phyloP scores from a whole-genome alignment of 2,797 vertebrate genomes.

The Typhlichthys subterraneus region DNA sequence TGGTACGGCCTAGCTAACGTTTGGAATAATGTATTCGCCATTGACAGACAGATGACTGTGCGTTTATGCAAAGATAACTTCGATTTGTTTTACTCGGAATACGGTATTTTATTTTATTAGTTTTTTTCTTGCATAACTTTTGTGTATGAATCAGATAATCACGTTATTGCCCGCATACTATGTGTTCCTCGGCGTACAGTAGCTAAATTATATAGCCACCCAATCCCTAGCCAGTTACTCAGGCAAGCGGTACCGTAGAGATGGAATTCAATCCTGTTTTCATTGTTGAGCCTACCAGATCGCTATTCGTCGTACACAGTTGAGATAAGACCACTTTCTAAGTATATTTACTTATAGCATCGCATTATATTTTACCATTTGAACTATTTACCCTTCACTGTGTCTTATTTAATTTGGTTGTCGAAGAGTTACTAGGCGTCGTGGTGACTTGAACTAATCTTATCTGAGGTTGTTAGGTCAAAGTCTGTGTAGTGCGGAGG shows the following conservation, averaged over 20 bases:
- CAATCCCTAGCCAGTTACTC: slow-evolving; percentile 73
- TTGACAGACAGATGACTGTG: slow-evolving; percentile 34
- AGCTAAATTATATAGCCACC: slow-evolving; percentile 39
- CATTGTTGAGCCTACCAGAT: slow-evolving; percentile 12
- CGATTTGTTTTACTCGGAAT: background rate
- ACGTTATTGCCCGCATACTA: background rate
- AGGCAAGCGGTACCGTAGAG: slow-evolving; percentile 23
- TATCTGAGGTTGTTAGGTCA: slow-evolving; percentile 52
- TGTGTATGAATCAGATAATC: background rate
- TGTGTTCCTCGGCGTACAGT: slow-evolving; percentile 48
- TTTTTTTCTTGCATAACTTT: background rate
- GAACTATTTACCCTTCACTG: background rate
- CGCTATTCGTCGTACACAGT: background rate
- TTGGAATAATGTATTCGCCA: slow-evolving; percentile 27
- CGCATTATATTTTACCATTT: background rate
- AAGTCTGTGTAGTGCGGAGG: slow-evolving; percentile 51
- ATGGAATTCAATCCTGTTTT: slow-evolving; percentile 30
- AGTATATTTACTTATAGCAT: background rate
- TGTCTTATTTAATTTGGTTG: background rate
- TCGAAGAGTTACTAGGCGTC: background rate
- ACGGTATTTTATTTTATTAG: background rate
- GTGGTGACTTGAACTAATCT: slow-evolving; percentile 2
- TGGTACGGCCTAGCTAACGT: slow-evolving; percentile 32
- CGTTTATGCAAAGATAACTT: background rate
- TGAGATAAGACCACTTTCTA: no score